Evolutionary conservation across 1,140 invertebrate genomes (phyloP).

Genomic region (Drosophila funebris): DNA sequence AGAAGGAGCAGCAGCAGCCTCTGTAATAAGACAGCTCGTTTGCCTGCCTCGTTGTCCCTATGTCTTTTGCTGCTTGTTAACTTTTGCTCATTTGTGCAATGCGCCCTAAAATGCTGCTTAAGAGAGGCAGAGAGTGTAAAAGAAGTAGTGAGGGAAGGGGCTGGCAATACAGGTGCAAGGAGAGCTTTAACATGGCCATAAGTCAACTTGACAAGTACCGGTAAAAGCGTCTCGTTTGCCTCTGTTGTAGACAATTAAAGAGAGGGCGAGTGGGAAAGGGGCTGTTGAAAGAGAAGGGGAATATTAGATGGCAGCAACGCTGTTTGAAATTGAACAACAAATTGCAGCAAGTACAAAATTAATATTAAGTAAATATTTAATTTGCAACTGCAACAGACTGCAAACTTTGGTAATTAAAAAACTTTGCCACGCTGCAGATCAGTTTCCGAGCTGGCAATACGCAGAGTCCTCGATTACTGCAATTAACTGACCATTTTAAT

Average conservation of each 20-base stretch:
- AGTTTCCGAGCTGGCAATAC: no score
- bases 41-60: constrained; percentile 27
- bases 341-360: constrained; percentile 19
- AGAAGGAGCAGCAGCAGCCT: constrained; percentile 30
- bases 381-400: constrained; percentile 56
- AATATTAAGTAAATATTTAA: constrained; percentile 68
- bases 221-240: constrained; percentile 46
- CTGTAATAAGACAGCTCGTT: constrained; percentile 79
- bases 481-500: constrained; percentile 56
- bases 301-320: not conserved
- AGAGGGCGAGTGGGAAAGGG: not conserved
- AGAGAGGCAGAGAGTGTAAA: no score
- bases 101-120: constrained; percentile 31
- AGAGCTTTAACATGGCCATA: constrained; percentile 48
- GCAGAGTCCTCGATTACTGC: constrained; percentile 43
- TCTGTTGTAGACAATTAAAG: not conserved
- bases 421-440: constrained; percentile 32
- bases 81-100: constrained; percentile 75
- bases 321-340: constrained; percentile 31
- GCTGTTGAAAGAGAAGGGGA: not conserved
- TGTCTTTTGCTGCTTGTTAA: constrained; percentile 52
- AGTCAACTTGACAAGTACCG: constrained; percentile 64
- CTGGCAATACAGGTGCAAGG: constrained; percentile 24
- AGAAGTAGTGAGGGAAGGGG: constrained; percentile 6
- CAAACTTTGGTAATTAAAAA: constrained; percentile 76